Evolutionary conservation across 2,113 vertebrate genomes (phyloP).

Genomic region (Coryphaenoides rupestris): DNA sequence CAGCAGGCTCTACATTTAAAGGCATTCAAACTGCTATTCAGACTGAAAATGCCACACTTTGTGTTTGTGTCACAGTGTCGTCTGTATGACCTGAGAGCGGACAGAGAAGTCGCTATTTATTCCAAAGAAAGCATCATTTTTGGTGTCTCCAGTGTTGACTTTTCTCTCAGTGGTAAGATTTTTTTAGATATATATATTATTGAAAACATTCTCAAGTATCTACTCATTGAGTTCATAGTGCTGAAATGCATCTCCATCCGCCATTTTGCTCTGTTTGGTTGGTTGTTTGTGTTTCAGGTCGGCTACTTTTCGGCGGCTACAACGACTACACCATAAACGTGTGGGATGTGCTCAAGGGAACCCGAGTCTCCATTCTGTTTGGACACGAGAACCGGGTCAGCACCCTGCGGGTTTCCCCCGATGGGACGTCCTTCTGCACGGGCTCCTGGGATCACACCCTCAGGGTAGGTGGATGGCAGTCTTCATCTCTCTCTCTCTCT

Average conservation of each 20-base stretch:
- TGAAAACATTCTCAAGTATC: too few relatives aligned
- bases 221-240: too few relatives aligned
- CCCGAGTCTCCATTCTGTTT: conserved; percentile 91
- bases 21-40: neutral
- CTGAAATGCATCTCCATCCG: too few relatives aligned
- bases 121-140: conserved; percentile 99
- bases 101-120: conserved; percentile 97
- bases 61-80: conserved; percentile 81
- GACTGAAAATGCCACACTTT: conserved; percentile 20
- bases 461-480: conserved; percentile 68
- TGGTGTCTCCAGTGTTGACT: conserved; percentile 95
- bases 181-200: neutral
- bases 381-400: conserved; percentile 97
- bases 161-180: conserved; percentile 94
- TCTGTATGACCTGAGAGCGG: conserved; percentile 93
- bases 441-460: conserved; percentile 99
- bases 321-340: conserved; percentile 99
- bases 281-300: conserved; percentile 68
- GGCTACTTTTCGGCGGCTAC: conserved; percentile 92
- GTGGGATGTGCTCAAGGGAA: conserved; percentile 97
- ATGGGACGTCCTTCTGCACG: conserved; percentile 92
- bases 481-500: neutral
- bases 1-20: neutral
- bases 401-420: conserved; percentile 89
- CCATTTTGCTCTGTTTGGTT: neutral